phyloP scores from a whole-genome alignment of 2,797 vertebrate genomes.

The Sus cebifrons region DNA sequence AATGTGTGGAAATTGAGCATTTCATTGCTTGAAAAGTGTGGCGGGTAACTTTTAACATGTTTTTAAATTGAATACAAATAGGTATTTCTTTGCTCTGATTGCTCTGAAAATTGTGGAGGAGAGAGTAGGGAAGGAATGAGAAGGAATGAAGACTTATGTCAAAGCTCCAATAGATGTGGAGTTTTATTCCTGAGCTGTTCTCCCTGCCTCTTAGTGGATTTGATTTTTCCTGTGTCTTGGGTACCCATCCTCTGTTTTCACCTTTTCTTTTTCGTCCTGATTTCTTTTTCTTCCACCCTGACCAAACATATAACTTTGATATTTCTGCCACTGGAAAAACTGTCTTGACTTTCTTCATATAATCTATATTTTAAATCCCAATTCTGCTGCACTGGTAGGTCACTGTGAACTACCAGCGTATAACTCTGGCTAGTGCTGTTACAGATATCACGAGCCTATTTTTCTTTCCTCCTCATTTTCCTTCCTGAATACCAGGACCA shows the following conservation, averaged over 20 bases:
- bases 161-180: not conserved
- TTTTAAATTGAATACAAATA: not conserved
- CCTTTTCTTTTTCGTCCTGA: not conserved
- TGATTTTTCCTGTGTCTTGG: not conserved
- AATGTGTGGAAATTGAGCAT: not conserved
- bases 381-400: not conserved
- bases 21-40: not conserved
- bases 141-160: not conserved
- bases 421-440: not conserved
- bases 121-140: not conserved
- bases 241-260: not conserved
- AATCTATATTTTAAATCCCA: slow-evolving; percentile 28
- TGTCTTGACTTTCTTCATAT: not conserved
- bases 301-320: not conserved
- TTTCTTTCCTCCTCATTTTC: slow-evolving; percentile 1
- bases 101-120: not conserved
- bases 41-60: not conserved
- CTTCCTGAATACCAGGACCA: not conserved
- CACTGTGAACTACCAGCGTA: not conserved
- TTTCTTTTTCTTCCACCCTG: not conserved
- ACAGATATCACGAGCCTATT: not conserved
- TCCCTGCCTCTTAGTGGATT: not conserved
- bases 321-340: slow-evolving; percentile 21
- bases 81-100: not conserved
- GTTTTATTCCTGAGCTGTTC: not conserved